Percentiles rank a stretch among this genome's conserved stretches.
Evolutionary conservation across 1,140 invertebrate species (phyloP).

Genomic region (Maniola jurtina): DNA sequence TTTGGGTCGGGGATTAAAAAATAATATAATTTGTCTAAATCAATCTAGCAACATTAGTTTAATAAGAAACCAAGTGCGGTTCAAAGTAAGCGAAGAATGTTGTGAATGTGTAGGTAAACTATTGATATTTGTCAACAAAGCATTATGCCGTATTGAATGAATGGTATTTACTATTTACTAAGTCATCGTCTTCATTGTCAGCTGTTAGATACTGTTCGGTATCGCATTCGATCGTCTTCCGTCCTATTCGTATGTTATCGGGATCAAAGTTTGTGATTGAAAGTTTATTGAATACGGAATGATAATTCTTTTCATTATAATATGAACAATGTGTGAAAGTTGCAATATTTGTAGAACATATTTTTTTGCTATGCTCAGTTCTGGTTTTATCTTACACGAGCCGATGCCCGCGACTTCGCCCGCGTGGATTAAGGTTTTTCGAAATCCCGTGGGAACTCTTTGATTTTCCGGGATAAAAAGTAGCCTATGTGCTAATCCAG

Average conservation of each 20-base stretch:
- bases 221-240: background rate
- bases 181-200: slow-evolving; percentile 26
- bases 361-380: background rate
- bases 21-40: background rate
- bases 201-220: background rate
- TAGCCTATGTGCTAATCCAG: too few relatives aligned
- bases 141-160: slow-evolving; percentile 44
- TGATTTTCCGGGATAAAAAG: too few relatives aligned
- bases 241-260: background rate
- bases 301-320: background rate
- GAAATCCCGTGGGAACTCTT: too few relatives aligned
- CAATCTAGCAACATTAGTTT: background rate
- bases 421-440: too few relatives aligned
- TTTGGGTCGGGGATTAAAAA: too few relatives aligned
- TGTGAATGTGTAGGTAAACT: slow-evolving; percentile 49
- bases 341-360: background rate
- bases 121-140: slow-evolving; percentile 59
- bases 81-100: slow-evolving; percentile 47
- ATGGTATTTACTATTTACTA: slow-evolving; percentile 44
- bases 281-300: background rate
- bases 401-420: too few relatives aligned
- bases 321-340: background rate
- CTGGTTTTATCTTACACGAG: too few relatives aligned
- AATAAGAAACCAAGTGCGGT: slow-evolving; percentile 3
- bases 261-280: slow-evolving; percentile 5